Conservation (phyloP, 2,888 invertebrate species). For the Phrixothrix hirtus region DNA sequence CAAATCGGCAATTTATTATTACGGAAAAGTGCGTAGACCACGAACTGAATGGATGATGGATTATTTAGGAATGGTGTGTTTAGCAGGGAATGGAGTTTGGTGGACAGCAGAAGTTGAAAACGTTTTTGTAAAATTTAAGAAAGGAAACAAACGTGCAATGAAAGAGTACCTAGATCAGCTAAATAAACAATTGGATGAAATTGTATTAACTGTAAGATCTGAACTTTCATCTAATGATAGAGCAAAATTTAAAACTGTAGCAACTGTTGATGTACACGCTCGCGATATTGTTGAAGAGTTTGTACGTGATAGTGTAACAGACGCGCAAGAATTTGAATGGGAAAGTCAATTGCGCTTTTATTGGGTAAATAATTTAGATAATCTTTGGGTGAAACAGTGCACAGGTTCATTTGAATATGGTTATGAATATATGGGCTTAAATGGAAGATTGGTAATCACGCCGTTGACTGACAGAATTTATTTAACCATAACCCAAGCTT, state of each 20-base stretch:
- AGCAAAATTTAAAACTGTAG: conserved; percentile 83
- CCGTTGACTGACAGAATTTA: conserved; percentile 92
- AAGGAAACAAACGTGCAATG: conserved; percentile 84
- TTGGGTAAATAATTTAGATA: conserved; percentile 82
- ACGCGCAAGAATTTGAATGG: conserved; percentile 89
- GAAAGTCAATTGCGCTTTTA: conserved; percentile 92
- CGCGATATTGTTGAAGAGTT: conserved; percentile 87
- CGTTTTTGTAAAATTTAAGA: conserved; percentile 73
- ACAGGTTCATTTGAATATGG: conserved; percentile 88
- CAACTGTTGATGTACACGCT: conserved; percentile 91
- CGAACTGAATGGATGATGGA: conserved; percentile 88
- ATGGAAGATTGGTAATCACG: conserved; percentile 88
- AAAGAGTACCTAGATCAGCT: conserved; percentile 82
- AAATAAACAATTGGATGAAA: conserved; percentile 80
- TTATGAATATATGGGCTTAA: conserved; percentile 94
- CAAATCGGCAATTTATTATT: conserved; percentile 86
- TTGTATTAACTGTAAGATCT: conserved; percentile 75
- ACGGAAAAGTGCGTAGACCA: conserved; percentile 70
- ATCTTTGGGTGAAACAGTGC: conserved; percentile 82
- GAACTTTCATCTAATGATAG: conserved; percentile 80
- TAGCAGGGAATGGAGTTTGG: conserved; percentile 87
- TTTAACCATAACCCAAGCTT: conserved; percentile 88
- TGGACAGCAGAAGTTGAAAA: conserved; percentile 96
- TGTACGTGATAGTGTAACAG: conserved; percentile 78
- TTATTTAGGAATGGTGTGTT: conserved; percentile 70